Evolutionary conservation across 2,113 vertebrate genomes (phyloP).

Genomic region (Megalops atlanticus): DNA sequence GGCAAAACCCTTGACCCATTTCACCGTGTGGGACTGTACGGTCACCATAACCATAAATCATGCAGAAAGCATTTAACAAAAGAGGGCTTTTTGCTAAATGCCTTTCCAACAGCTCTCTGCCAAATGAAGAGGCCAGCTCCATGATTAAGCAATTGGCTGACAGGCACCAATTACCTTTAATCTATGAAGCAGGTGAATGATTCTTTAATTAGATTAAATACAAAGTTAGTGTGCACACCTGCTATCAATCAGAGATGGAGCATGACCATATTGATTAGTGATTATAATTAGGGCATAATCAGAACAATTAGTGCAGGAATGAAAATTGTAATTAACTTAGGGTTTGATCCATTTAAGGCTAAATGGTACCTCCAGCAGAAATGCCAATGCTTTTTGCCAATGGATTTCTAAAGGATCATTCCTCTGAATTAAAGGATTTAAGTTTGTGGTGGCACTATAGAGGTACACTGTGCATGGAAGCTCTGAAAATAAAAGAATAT

Average conservation of each 20-base stretch:
- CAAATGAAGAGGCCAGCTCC: background rate
- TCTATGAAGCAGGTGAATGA: conserved; percentile 8
- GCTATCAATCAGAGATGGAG: conserved; percentile 13
- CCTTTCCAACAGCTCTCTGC: background rate
- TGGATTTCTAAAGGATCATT: background rate
- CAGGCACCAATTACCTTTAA: conserved; percentile 18
- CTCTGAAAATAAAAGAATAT: no score
- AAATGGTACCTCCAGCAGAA: background rate
- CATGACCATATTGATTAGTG: conserved; percentile 20
- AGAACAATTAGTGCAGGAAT: conserved; percentile 9
- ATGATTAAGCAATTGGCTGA: conserved; percentile 15
- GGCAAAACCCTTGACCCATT: background rate
- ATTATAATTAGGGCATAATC: background rate
- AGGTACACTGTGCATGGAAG: no score
- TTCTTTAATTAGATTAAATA: conserved; percentile 16
- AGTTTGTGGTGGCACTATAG: background rate
- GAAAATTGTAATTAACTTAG: conserved; percentile 16
- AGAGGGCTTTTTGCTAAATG: background rate
- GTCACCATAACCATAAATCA: background rate
- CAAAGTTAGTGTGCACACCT: conserved; percentile 10
- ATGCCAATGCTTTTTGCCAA: background rate
- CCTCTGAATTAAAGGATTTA: background rate
- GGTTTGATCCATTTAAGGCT: background rate
- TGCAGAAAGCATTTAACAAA: background rate
- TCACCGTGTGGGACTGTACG: background rate